phyloP scores from a whole-genome alignment of 2,113 vertebrate species.

The Zootoca vivipara region DNA sequence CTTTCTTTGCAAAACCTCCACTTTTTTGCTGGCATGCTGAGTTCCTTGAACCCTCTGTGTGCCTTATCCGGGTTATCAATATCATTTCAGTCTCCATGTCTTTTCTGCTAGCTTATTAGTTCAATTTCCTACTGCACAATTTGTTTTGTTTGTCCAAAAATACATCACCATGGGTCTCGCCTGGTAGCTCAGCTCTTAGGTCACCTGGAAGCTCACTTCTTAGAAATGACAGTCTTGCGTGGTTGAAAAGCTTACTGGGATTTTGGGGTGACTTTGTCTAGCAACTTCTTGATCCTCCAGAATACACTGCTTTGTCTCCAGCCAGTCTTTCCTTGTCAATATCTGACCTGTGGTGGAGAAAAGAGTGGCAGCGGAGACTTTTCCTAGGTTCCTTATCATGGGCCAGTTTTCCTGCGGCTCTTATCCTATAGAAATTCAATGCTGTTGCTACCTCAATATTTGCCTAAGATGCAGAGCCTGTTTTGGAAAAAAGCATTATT shows the following conservation, averaged over 20 bases:
- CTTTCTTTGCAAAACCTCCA: conserved; percentile 50
- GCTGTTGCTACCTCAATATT: conserved; percentile 28
- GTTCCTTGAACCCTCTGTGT: conserved; percentile 50
- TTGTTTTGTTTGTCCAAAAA: conserved; percentile 27
- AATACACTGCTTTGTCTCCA: conserved; percentile 13
- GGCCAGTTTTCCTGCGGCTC: background rate
- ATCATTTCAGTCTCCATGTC: conserved; percentile 53
- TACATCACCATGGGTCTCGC: background rate
- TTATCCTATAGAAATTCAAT: background rate
- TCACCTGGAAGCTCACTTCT: conserved; percentile 23
- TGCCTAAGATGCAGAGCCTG: background rate
- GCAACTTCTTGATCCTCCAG: conserved; percentile 1
- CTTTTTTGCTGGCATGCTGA: conserved; percentile 54
- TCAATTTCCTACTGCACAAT: conserved; percentile 47
- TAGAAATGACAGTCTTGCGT: conserved; percentile 18
- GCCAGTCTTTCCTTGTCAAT: background rate
- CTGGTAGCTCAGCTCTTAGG: conserved; percentile 21
- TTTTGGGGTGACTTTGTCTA: background rate
- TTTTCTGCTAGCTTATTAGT: conserved; percentile 59
- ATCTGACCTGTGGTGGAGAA: background rate
- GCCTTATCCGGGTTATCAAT: conserved; percentile 55
- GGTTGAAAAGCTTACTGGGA: conserved; percentile 5
- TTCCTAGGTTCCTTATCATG: background rate
- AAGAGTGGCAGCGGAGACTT: conserved; percentile 8
- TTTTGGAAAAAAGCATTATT: background rate